Evolutionary conservation across 53 echinoderm and acorn worm genomes (phyloP).

Genomic region (Mesocentrotus franciscanus): DNA sequence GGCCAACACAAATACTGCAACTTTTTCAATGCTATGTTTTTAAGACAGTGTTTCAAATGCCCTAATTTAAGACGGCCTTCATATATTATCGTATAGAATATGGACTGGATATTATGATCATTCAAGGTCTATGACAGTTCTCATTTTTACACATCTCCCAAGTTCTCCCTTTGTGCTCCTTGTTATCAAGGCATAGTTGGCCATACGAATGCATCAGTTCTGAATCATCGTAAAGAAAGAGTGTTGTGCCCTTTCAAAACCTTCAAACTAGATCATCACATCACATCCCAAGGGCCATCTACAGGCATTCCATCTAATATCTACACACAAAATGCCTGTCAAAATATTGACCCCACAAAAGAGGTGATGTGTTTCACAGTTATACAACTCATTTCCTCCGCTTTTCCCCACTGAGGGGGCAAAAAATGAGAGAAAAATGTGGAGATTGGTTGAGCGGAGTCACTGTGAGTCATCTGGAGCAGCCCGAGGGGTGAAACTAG

Average conservation of each 20-base stretch:
- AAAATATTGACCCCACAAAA: constrained; percentile 54
- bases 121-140: background rate
- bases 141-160: background rate
- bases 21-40: background rate
- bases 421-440: constrained; percentile 12
- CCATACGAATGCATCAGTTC: background rate
- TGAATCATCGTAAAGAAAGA: constrained; percentile 6
- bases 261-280: constrained; percentile 33
- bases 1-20: background rate
- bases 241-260: background rate
- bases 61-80: no score
- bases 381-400: constrained; percentile 52
- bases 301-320: constrained; percentile 23
- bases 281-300: constrained; percentile 1
- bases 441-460: constrained; percentile 29
- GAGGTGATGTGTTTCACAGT: constrained; percentile 54
- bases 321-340: constrained; percentile 31
- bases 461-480: constrained; percentile 44
- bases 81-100: no score
- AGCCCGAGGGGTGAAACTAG: constrained; percentile 49
- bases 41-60: no score
- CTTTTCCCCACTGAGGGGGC: background rate
- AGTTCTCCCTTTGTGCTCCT: background rate
- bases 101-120: background rate
- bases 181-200: background rate